These are phyloP conservation scores for Crypturellus tataupa DNA, from an alignment of 2,797 vertebrate genomes.

Conservation along the genomic window DNA sequence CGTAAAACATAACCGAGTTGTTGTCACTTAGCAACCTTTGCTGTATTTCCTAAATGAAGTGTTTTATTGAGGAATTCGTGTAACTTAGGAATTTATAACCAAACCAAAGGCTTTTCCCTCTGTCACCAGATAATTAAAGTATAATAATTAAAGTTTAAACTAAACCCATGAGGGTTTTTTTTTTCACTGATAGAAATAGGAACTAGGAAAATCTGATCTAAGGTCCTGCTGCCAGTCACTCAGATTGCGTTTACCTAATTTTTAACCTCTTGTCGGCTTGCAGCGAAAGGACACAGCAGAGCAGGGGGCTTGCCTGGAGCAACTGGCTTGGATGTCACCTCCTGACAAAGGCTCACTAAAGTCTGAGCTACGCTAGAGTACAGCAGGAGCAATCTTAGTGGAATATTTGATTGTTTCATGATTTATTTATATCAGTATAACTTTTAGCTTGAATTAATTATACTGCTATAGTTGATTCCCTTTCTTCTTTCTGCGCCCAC, in stretches of 20 bases:
- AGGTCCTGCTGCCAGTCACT: background rate
- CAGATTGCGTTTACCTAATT: background rate
- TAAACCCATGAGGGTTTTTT: background rate
- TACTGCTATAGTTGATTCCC: background rate
- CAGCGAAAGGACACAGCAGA: background rate
- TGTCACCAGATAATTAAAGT: background rate
- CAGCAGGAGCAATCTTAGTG: background rate
- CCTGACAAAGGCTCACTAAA: background rate
- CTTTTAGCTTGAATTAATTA: background rate
- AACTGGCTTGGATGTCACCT: background rate
- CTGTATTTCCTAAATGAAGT: background rate
- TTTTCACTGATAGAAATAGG: constrained; percentile 10
- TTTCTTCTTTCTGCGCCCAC: background rate
- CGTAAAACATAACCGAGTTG: background rate
- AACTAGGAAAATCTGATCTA: background rate
- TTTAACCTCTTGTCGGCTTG: background rate
- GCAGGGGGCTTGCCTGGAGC: background rate
- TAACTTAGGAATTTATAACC: background rate
- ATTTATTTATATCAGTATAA: background rate
- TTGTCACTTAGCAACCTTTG: constrained; percentile 43
- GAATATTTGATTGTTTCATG: background rate
- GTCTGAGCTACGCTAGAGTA: background rate
- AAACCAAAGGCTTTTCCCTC: constrained; percentile 36
- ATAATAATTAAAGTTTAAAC: constrained; percentile 43
- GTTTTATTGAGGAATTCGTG: constrained; percentile 1